Evolutionary conservation across 2,888 invertebrate genomes (phyloP).

Genomic region (Thumatha senex): DNA sequence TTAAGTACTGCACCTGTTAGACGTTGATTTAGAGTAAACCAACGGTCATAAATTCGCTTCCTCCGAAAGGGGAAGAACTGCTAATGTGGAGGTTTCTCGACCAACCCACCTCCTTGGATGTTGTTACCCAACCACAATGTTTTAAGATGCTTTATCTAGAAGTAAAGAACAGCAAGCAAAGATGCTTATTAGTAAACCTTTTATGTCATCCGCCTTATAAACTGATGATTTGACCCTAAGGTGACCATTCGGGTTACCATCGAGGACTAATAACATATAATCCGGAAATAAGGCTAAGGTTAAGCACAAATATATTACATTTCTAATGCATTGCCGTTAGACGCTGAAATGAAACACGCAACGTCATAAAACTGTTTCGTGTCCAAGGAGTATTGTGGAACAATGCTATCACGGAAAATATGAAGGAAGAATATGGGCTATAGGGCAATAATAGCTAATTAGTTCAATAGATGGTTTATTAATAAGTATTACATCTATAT

Average conservation of each 20-base stretch:
- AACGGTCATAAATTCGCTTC: too few relatives aligned
- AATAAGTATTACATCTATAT: neutral
- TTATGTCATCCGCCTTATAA: too few relatives aligned
- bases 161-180: too few relatives aligned
- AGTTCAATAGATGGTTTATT: neutral
- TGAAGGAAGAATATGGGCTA: neutral
- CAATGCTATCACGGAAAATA: constrained; percentile 17
- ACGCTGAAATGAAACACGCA: constrained; percentile 48
- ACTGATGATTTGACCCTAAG: constrained; percentile 11
- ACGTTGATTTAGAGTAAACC: too few relatives aligned
- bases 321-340: constrained; percentile 43
- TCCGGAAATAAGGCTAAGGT: constrained; percentile 35
- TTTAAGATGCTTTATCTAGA: too few relatives aligned
- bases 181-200: too few relatives aligned
- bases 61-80: too few relatives aligned
- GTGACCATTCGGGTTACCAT: constrained; percentile 13
- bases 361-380: constrained; percentile 43
- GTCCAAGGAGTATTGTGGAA: constrained; percentile 23
- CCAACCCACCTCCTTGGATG: too few relatives aligned
- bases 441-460: neutral
- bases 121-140: too few relatives aligned
- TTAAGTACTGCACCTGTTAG: too few relatives aligned
- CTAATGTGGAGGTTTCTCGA: too few relatives aligned
- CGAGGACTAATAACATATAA: neutral
- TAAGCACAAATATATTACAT: constrained; percentile 33